Base-by-base conservation (phyloP, 2,888 invertebrate genomes). In the Brenthis ino region DNA sequence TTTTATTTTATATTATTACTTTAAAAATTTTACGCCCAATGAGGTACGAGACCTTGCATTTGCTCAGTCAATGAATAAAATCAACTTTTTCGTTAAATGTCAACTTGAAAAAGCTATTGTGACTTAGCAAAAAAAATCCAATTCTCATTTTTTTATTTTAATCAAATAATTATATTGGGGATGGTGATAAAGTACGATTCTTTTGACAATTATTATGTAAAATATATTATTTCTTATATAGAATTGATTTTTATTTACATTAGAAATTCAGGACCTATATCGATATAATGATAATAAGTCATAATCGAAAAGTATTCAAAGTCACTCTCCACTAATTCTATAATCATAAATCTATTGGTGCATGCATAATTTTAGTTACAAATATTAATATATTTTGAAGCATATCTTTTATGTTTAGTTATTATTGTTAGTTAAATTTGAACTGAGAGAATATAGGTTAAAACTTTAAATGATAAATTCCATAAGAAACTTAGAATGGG, bases 31-130 rank as follows among this genome's bases (percentile, higher is more conserved):
- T 56, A 63, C 72, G 84, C 84, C 86, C 82, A 85, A 83, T 80
- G 73, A 81, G 69, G 77, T 79, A 79, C 80, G 83, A 86, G n/a
- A 11, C 20, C 11, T 57, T 60, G 85, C 86, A 88, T 87, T 89
- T 89, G 87, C 86, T 88, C 84, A 87, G 78, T 78, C 75, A 80
- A 13, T 14, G 8, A 8, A 43, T 43, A 43, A 43, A 4, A 43
- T 43, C 37, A 16, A 16, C 16, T 16, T 16, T 16, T 16, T 16
- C 16, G 37, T 43, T 11, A 43, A 43, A 43, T 43, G 8, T 11
- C 37, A 43, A 43, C 2, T 28, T 2, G 11, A 11, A 3, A 43
- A 43, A 8, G 8, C 11, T 43, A 43, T 43, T 11, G 37, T 43
- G 37, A 43, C 37, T 11, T 43, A 43, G 37, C 37, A 1, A 8